Base-by-base conservation (phyloP, 2,888 invertebrate species). In the Polia nebulosa region DNA sequence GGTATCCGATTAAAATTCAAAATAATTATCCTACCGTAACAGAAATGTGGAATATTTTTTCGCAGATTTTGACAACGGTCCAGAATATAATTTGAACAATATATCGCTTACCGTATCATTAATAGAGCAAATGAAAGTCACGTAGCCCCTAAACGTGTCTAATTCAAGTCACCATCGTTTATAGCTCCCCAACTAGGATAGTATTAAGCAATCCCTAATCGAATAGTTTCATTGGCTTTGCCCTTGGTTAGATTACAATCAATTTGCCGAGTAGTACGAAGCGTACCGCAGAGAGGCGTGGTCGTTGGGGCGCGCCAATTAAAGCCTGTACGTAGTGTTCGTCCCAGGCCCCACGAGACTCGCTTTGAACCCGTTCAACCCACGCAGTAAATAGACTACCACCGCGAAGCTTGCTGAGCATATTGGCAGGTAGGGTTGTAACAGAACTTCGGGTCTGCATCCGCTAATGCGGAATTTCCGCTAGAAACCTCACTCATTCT, bases 321-420 rank as follows among this genome's bases (percentile, higher is more conserved):
- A 83, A 76, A 72, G 44, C 59, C 39, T 74, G 17, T 6, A n/a
- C 39, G n/a, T 17, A 17, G 39, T 41, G 39, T 41, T 68, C 55
- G 49, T 52, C 55, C 39, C 56, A 47, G 27, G 57, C 47, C 64
- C 63, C 79, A 47, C 20, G 70, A 69, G 83, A 53, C 52, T 49
- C 51, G 55, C 78, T 83, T 83, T 81, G 82, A 84, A 75, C 81
- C 76, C 39, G 74, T 72, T 75, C n/a, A 67, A 75, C 76, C 67
- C 67, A 75, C 64, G 52, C 74, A 73, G 69, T 72, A 67, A 81
- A 83, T 77, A 69, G 32, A 71, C 63, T 72, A 71, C 61, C 53
- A 52, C 32, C 27, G 60, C 39, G 68, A 72, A 67, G 61, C 44
- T 63, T 53, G 47, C 63, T 56, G 67, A 67, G 69, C 52, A 67